Percentiles rank a stretch among this genome's conserved stretches.
phyloP scores from a whole-genome alignment of 1,140 invertebrate species.

The Drosophila auraria region DNA sequence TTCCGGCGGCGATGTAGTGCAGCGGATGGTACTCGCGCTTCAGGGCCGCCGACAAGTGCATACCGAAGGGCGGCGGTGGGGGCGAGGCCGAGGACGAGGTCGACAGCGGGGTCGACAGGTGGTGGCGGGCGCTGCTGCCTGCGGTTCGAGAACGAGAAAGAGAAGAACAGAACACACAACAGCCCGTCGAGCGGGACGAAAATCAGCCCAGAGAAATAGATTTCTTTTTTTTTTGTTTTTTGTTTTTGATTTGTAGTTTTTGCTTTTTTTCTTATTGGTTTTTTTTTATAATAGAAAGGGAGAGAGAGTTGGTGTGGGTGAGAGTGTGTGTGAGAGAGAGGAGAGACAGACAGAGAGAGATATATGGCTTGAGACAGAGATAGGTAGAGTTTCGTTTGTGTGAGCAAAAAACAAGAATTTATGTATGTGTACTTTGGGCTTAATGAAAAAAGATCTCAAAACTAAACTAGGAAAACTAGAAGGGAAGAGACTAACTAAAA shows the following conservation, averaged over 20 bases:
- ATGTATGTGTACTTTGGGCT: slow-evolving; percentile 44
- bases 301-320: slow-evolving; percentile 33
- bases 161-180: slow-evolving; percentile 85
- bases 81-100: slow-evolving; percentile 79
- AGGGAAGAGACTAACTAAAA: slow-evolving; percentile 31
- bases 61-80: slow-evolving; percentile 71
- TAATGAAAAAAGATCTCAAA: slow-evolving; percentile 54
- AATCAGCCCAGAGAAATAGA: slow-evolving; percentile 85
- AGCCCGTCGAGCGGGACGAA: slow-evolving; percentile 83
- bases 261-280: slow-evolving; percentile 16
- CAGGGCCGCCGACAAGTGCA: slow-evolving; percentile 77
- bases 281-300: slow-evolving; percentile 63
- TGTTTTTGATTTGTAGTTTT: slow-evolving; percentile 36
- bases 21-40: slow-evolving; percentile 77
- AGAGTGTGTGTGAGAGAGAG: slow-evolving; percentile 49
- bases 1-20: slow-evolving; percentile 74
- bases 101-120: slow-evolving; percentile 82
- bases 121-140: slow-evolving; percentile 78
- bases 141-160: slow-evolving; percentile 84
- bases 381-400: slow-evolving; percentile 45
- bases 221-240: slow-evolving; percentile 59
- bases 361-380: slow-evolving; percentile 50
- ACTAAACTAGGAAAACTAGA: slow-evolving; percentile 59
- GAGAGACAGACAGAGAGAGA: slow-evolving; percentile 37
- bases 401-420: slow-evolving; percentile 56